Evolutionary conservation across 2,113 vertebrate genomes (phyloP).

Genomic region (Catharus minimus): DNA sequence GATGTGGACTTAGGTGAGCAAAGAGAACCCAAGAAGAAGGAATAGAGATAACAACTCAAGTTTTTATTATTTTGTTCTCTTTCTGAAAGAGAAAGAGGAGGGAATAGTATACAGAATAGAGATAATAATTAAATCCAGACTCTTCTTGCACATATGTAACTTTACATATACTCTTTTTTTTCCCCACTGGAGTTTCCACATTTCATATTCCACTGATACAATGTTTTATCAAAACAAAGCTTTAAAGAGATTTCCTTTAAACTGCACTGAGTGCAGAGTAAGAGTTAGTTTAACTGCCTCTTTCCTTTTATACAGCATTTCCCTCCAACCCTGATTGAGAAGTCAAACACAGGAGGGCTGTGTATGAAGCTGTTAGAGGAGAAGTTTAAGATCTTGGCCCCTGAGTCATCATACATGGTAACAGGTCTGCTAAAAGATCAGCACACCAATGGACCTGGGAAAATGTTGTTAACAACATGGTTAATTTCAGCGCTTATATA

Average conservation of each 20-base stretch:
- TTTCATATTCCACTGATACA: not conserved
- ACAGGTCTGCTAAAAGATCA: not conserved
- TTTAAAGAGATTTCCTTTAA: not conserved
- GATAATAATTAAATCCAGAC: constrained; percentile 10
- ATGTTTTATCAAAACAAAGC: not conserved
- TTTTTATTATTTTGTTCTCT: not conserved
- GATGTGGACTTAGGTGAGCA: not conserved
- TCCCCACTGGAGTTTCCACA: not conserved
- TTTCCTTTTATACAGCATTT: not conserved
- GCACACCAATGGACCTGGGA: not conserved
- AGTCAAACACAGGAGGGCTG: not conserved
- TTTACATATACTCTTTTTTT: not conserved
- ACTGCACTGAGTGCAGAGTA: not conserved
- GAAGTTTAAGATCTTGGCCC: not conserved
- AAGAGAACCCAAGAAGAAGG: not conserved
- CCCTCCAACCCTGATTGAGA: not conserved
- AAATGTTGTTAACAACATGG: not conserved
- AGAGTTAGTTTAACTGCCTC: not conserved
- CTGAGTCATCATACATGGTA: not conserved
- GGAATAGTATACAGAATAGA: not conserved
- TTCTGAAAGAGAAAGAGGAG: not conserved
- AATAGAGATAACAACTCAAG: not conserved
- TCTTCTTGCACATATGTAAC: not conserved
- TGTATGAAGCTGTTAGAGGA: not conserved
- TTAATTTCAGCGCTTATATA: not conserved